Base-by-base conservation (phyloP, 2,797 vertebrate species). In the Pelochelys cantorii region DNA sequence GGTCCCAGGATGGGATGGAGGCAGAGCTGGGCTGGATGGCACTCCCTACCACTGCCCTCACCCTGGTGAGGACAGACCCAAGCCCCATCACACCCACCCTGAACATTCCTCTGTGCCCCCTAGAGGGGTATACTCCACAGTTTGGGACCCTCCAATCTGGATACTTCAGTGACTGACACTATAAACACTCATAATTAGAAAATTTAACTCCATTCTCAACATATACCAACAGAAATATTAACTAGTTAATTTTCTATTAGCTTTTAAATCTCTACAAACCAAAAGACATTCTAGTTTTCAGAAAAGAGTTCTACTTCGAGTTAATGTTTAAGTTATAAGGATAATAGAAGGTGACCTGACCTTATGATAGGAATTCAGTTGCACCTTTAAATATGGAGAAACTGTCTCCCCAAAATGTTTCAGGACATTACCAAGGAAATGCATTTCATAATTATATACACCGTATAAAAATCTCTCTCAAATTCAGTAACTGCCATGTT, bases 391-490 rank as follows among this genome's bases (percentile, higher is more conserved):
- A 42, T 31, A 62, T 10, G 22, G 37, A 37, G 15, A 0, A 0
- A 88, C n/a, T 0, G 0, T 8, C 57, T 90, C 54, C 1, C 62
- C 31, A 34, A 54, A 87, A 48, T 79, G 8, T 54, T 88, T 88
- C 48, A 90, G 68, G 37, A 87, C n/a, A 48, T 71, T 53, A 75
- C 25, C 81, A 93, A 95, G 81, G n/a, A 13, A n/a, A 62, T 48
- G 89, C 82, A 22, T 62, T 87, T 22, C 80, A 71, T 34, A 60
- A 93, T 84, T 84, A 1, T 52, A 14, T 83, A 27, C 42, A 48
- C 89, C 79, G 23, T 65, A 84, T 11, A 77, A 52, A 92, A 93
- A 65, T 2, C 15, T 18, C 84, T 83, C 85, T 90, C 27, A 62
- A 1, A 0, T 59, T 86, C n/a, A 37, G 18, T 71, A 20, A 68